Percentiles rank a stretch among this genome's conserved stretches.
Evolutionary conservation across 2,797 vertebrate genomes (phyloP).

Genomic region (Hydrocynus forskahlii): DNA sequence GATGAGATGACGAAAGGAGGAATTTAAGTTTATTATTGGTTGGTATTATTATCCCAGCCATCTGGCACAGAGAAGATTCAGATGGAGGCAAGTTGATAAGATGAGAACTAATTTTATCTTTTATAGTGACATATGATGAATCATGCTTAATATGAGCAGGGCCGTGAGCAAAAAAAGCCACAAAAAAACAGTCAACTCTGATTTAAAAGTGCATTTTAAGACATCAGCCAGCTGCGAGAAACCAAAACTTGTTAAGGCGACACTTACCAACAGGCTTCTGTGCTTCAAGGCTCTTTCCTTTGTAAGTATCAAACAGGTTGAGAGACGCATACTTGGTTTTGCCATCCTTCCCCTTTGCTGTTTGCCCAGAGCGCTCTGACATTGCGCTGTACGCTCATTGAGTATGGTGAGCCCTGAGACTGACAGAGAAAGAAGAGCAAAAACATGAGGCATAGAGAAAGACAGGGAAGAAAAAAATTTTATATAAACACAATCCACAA

Average conservation of each 20-base stretch:
- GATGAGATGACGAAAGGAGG: no score
- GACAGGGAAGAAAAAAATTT: background rate
- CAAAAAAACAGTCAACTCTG: no score
- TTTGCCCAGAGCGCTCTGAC: constrained; percentile 99
- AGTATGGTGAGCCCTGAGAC: constrained; percentile 96
- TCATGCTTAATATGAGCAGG: no score
- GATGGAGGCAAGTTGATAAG: no score
- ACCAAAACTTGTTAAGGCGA: background rate
- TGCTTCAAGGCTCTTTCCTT: constrained; percentile 98
- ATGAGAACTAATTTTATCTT: no score
- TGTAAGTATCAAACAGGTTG: constrained; percentile 99
- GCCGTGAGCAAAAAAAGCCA: no score
- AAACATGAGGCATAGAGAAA: constrained; percentile 32
- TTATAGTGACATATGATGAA: no score
- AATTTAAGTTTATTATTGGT: no score
- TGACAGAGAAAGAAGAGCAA: constrained; percentile 54
- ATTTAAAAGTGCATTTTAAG: no score
- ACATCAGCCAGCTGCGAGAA: no score
- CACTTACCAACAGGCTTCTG: constrained; percentile 95
- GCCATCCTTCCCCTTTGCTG: constrained; percentile 99
- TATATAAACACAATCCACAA: background rate
- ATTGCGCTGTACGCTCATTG: constrained; percentile 99
- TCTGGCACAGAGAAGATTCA: no score
- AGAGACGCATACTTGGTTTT: constrained; percentile 97
- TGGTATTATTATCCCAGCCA: no score